Base-by-base conservation (phyloP, 2,888 invertebrate species). In the Acrocyrtus sp. region DNA sequence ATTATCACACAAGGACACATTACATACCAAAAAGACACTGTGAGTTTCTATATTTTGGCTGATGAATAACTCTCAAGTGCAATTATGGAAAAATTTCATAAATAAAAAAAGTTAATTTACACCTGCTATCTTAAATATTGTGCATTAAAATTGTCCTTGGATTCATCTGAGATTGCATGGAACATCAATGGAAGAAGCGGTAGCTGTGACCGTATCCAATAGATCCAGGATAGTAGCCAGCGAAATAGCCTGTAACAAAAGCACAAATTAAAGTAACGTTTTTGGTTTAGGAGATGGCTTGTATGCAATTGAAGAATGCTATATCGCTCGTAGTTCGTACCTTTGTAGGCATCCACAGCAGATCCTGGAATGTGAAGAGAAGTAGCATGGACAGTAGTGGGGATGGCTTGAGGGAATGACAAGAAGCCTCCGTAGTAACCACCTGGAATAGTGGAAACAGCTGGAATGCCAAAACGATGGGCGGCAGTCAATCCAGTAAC, bases 171-270 rank as follows among this genome's bases (percentile, higher is more conserved):
- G n/a, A n/a, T n/a, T n/a, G n/a, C n/a, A n/a, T n/a, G n/a, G n/a
- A n/a, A n/a, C 12, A n/a, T 39, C 56, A 72, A n/a, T 72, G 72
- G 45, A 72, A 72, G 60, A 72, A 72, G 8, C 66, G 72, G 48
- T 72, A 66, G 48, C 66, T 66, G 22, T 51, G 58, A 19, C 72
- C 72, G 27, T 72, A 72, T 15, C 72, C 72, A 19, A 61, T 27
- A 2, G 72, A 72, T n/a, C 66, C 72, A 5, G 72, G 72, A 15
- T 54, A 72, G 19, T 72, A 72, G 2, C 72, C 72, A 29, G 54
- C 72, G 22, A 34, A 72, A 24, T 72, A 72, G 3, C 72, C 72
- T 72, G 22, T 4, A 45, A 47, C 6, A 29, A 22, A 48, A n/a
- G 21, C 26, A 43, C n/a, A n/a, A 63, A 54, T 29, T 43, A 47